Percentiles rank a stretch among this genome's conserved stretches.
Conservation (phyloP, 2,888 invertebrate genomes). For the Trichogramma dendrolimi region DNA sequence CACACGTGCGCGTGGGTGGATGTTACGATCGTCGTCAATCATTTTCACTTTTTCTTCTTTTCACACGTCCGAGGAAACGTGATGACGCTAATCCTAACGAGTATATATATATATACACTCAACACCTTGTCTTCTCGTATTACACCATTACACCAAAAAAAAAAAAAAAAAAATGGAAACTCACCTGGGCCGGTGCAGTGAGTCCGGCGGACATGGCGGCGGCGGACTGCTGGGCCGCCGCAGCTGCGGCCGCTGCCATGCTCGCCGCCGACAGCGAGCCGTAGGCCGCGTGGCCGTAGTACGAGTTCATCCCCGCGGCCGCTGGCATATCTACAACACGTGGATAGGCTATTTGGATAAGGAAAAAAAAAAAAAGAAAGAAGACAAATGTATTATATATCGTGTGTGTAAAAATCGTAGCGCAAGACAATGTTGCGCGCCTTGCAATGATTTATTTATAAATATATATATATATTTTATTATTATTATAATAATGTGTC, state of each 20-base stretch:
- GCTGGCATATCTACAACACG: slow-evolving; percentile 63
- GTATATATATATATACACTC: no score
- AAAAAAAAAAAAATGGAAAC: slow-evolving; percentile 19
- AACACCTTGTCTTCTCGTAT: no score
- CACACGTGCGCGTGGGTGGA: no score
- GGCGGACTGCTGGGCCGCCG: slow-evolving; percentile 65
- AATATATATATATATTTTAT: background rate
- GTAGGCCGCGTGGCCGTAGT: slow-evolving; percentile 68
- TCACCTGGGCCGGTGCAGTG: slow-evolving; percentile 66
- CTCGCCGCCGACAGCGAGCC: slow-evolving; percentile 70
- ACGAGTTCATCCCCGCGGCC: slow-evolving; percentile 60
- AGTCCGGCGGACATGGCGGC: slow-evolving; percentile 66
- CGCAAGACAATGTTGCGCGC: background rate
- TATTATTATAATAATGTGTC: background rate
- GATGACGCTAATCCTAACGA: no score
- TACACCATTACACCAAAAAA: no score
- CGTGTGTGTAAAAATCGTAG: no score
- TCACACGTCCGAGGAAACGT: no score
- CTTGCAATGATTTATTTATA: background rate
- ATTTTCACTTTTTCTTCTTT: no score
- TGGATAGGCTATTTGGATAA: background rate
- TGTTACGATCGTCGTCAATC: no score
- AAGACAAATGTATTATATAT: no score
- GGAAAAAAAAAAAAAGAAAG: no score
- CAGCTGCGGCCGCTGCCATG: slow-evolving; percentile 67